Evolutionary conservation across 2,113 vertebrate genomes (phyloP).

Genomic region (Nannobrachium achirus): DNA sequence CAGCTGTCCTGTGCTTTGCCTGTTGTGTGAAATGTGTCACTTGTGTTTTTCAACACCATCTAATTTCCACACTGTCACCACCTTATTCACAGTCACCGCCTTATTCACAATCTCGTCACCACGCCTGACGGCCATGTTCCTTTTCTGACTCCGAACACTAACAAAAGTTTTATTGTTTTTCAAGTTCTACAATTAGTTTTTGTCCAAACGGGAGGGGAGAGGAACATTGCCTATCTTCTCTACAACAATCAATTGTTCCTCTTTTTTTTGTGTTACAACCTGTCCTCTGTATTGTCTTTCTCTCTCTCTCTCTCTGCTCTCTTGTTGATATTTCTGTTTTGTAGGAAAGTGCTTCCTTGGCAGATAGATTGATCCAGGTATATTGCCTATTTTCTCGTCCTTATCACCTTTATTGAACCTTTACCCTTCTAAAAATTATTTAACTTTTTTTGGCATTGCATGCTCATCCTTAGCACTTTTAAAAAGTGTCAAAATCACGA

Average conservation of each 20-base stretch:
- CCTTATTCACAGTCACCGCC: constrained; percentile 42
- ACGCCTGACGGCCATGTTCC: constrained; percentile 75
- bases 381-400: constrained; percentile 76
- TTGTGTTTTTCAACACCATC: constrained; percentile 36
- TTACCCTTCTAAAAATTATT: constrained; percentile 14
- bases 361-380: constrained; percentile 99
- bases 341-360: constrained; percentile 99
- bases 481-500: constrained; percentile 1
- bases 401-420: constrained; percentile 33
- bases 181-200: not conserved
- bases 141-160: constrained; percentile 67
- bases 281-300: constrained; percentile 78
- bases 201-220: constrained; percentile 75
- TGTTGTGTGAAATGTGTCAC: constrained; percentile 63
- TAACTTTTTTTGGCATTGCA: constrained; percentile 55
- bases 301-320: constrained; percentile 82
- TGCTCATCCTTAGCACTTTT: constrained; percentile 59
- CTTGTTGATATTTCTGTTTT: constrained; percentile 90
- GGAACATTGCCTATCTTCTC: constrained; percentile 80
- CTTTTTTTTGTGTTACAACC: constrained; percentile 78
- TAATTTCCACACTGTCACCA: constrained; percentile 59
- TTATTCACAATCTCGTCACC: constrained; percentile 40
- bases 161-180: not conserved
- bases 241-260: constrained; percentile 77
- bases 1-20: constrained; percentile 64